Evolutionary conservation across 2,113 vertebrate species (phyloP), one percentile per base, ranked within the genome.

Genomic region (Pteropus alecto): DNA sequence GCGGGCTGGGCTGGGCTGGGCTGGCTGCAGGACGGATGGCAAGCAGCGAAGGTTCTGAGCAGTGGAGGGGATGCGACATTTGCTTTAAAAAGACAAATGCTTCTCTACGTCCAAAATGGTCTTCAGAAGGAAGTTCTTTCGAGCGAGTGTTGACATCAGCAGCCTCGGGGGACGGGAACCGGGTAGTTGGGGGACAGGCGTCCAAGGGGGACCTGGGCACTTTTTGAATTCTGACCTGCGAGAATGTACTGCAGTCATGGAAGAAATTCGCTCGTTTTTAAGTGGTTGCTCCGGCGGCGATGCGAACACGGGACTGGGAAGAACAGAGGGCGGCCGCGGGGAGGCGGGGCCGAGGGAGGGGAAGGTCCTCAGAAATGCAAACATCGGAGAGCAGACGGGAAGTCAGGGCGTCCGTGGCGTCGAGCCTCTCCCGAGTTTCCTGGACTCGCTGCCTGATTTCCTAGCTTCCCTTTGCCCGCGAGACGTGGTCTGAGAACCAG

Each of bases 371-470:
- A 9, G 63, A 4, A 13, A 56, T 5, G 6, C 65, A n/a, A 10
- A 24, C 7, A 35, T 26, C 0, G 26, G 61, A 11, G 26, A 10
- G 26, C 33, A 1, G 4, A 13, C 18, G 2, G 7, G 15, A 28
- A 38, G 15, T 5, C 0, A 1, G 65, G 21, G 1, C 2, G 70
- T 54, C 74, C 38, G 10, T 3, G 18, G 43, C 14, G 3, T 5
- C 0, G 51, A 15, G 19, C 67, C 54, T 38, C 5, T 10, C 10
- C 56, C 41, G 0, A 2, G 6, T 13, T 0, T 28, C 48, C 19
- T 24, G 16, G 19, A 16, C 51, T 10, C 16, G 12, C n/a, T 0
- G 7, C 68, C 88, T 54, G 1, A 3, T 2, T 28, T 65, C 90
- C 33, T 11, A 43, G 58, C 71, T 26, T 2, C 33, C 43, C 41